Evolutionary conservation across 2,888 invertebrate species (phyloP), one percentile per base, ranked within the genome.

Genomic region (Bombylius major): DNA sequence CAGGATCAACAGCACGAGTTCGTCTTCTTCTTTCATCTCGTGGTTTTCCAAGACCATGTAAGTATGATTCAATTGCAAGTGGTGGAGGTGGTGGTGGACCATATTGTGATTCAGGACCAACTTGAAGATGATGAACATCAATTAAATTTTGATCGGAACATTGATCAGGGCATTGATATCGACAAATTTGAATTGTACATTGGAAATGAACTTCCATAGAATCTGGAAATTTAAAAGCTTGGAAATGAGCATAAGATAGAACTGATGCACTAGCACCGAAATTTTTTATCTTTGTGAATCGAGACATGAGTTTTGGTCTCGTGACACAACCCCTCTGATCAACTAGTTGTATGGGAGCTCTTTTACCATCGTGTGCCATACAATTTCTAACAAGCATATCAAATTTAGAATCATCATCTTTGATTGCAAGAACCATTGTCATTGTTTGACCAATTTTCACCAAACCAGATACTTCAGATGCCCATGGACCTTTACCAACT

Each of bases 141-240:
- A 77, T 77, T 0, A 82, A 69, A 53, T 75, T 76, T 68, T 79
- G 59, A 60, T 87, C 87, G 2, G 89, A 86, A 68, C 93, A 94
- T 68, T 94, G 94, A 62, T 93, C 93, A 0, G 94, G 94, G 67
- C 94, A 94, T 65, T 91, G 88, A 67, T 91, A 90, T 63, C 93
- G 80, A 71, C 94, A 94, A 66, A 94, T 93, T 72, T 94, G 93
- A 61, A 94, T 93, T 39, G 93, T 93, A 70, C 93, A 94, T 71
- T 93, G 92, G 79, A 94, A 94, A 71, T 94, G 93, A 0, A 94
- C 94, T 70, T 94, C 93, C 93, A 94, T 94, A 1, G 92, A 92
- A 69, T 94, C 94, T 0, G 94, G 94, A 77, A 94, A 94, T 70
- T 94, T 94, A 75, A 94, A 94, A 0, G 94, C 94, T 75, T 93